phyloP scores from a whole-genome alignment of 30 jellyfish, hydroid and myxozoan genomes.

The Mastigias papua region DNA sequence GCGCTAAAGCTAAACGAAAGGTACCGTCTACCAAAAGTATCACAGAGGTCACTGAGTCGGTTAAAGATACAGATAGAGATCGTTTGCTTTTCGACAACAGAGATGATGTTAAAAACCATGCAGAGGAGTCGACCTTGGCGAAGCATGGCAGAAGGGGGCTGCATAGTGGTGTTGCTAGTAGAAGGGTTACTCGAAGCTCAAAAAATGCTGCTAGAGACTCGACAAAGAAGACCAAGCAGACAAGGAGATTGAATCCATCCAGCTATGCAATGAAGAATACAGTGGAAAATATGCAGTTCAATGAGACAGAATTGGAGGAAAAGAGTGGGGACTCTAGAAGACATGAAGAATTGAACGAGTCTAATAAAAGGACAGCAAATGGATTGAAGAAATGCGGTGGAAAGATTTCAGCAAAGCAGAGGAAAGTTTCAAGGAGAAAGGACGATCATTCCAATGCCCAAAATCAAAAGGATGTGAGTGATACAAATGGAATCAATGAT shows the following conservation, averaged over 20 bases:
- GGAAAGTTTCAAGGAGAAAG: background rate
- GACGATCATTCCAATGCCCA: background rate
- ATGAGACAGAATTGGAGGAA: background rate
- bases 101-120: background rate
- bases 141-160: background rate
- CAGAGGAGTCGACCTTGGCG: background rate
- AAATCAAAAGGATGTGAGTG: background rate
- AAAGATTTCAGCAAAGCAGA: background rate
- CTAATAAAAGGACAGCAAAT: background rate
- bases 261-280: background rate
- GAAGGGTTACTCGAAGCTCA: constrained; percentile 1
- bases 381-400: background rate
- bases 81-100: background rate
- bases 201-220: background rate
- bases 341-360: background rate
- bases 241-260: background rate
- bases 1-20: background rate
- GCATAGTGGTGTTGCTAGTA: background rate
- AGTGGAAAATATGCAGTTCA: background rate
- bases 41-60: background rate
- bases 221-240: background rate
- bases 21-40: background rate
- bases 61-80: background rate
- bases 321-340: background rate
- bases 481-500: background rate